Evolutionary conservation across 1,140 invertebrate genomes (phyloP), one percentile per base, ranked within the genome.

Genomic region (Thaumatotibia leucotreta): DNA sequence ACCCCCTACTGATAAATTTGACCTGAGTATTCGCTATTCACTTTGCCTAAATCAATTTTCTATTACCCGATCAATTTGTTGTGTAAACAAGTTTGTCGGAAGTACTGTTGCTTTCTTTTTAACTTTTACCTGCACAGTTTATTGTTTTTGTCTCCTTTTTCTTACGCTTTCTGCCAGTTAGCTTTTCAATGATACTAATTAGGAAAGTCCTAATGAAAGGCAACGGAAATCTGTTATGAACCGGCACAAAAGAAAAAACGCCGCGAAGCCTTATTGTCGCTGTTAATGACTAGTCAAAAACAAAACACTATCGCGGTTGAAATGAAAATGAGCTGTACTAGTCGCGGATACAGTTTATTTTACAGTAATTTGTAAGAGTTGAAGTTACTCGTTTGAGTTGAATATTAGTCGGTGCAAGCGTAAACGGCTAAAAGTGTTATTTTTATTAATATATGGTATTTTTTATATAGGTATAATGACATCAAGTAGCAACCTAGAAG

Each of bases 281-380:
- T 31, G 23, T 58, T 58, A 58, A 58, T 58, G 52, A 58, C 52
- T 58, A 29, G 52, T 58, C 52, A 0, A 58, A 58, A n/a, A 58
- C 52, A 58, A 58, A 58, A 58, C 23, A 58, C 14, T 5, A 2
- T 27, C 5, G 27, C 52, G 9, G 20, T 20, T 4, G 4, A 0
- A 45, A 20, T 45, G 39, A 45, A 20, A 45, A 45, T 45, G 1
- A 20, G 20, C 39, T 20, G 5, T 45, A 20, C 0, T 14, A 20
- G 39, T 45, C 9, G 39, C 14, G 35, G 17, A 45, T 45, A 45
- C 14, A 45, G 14, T 9, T 8, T 20, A 45, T 6, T 45, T 20
- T 45, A 29, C 27, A 29, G 27, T 29, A 29, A 29, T 29, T 29
- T 29, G 6, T 4, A 29, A 29, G n/a, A n/a, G n/a, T n/a, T n/a